Evolutionary conservation across 2,888 invertebrate species (phyloP).

Genomic region (Trichopoda pennipes): DNA sequence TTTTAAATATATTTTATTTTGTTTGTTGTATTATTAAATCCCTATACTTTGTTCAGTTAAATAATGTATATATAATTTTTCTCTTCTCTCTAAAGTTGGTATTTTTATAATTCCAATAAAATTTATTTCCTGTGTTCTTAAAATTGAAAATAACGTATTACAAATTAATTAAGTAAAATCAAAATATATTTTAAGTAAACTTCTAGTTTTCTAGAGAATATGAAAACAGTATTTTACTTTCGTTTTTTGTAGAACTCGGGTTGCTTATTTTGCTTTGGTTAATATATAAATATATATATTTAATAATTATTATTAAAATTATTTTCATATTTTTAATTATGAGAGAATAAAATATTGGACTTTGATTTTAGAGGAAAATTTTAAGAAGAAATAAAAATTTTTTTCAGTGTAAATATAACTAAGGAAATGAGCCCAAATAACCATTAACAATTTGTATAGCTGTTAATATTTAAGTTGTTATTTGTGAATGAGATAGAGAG

Average conservation of each 20-base stretch:
- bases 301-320: constrained; percentile 55
- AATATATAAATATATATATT: constrained; percentile 46
- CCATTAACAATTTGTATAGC: constrained; percentile 8
- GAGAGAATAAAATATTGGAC: constrained; percentile 17
- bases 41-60: constrained; percentile 71
- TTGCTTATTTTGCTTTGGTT: constrained; percentile 45
- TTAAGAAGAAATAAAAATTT: neutral
- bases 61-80: constrained; percentile 69
- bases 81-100: constrained; percentile 67
- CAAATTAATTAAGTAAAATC: constrained; percentile 31
- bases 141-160: constrained; percentile 19
- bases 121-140: constrained; percentile 11
- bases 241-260: constrained; percentile 54
- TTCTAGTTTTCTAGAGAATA: constrained; percentile 51
- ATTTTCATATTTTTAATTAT: constrained; percentile 7
- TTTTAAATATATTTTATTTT: constrained; percentile 58
- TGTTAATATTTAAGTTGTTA: constrained; percentile 23
- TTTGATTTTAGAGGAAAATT: neutral
- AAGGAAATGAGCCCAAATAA: neutral
- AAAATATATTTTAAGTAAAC: constrained; percentile 30
- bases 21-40: constrained; percentile 72
- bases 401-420: neutral
- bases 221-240: constrained; percentile 57
- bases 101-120: constrained; percentile 32
- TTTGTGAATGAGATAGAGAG: neutral